Conservation (phyloP, 2,113 vertebrate genomes). For the Electrona antarctica region DNA sequence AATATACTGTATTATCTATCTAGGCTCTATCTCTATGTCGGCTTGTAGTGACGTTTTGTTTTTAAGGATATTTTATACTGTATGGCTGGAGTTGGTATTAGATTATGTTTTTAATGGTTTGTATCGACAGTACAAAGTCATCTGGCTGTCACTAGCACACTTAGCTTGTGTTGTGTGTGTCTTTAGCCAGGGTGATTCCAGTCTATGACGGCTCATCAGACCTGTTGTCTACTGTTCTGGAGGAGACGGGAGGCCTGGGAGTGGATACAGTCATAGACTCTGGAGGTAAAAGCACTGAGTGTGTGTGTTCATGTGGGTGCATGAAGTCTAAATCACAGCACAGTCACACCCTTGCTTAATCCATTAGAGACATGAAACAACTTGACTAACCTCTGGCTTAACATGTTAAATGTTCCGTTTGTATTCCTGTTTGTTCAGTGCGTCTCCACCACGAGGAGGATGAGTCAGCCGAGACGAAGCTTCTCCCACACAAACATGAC, state of each 20-base stretch:
- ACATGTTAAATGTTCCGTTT: neutral
- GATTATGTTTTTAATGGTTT: no score
- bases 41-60: neutral
- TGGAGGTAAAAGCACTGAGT: slow-evolving; percentile 80
- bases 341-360: no score
- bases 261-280: slow-evolving; percentile 90
- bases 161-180: slow-evolving; percentile 19
- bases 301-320: slow-evolving; percentile 4
- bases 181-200: slow-evolving; percentile 87
- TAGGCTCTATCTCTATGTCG: no score
- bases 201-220: slow-evolving; percentile 79
- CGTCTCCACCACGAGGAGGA: slow-evolving; percentile 80
- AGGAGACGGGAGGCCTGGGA: slow-evolving; percentile 95
- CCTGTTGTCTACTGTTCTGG: slow-evolving; percentile 86
- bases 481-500: slow-evolving; percentile 91
- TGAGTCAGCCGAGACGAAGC: slow-evolving; percentile 59
- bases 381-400: no score
- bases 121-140: no score
- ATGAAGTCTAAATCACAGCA: no score
- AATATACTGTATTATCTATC: no score
- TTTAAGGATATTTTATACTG: neutral
- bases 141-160: fast-evolving
- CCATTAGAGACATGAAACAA: no score
- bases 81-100: no score
- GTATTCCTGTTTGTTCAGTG: slow-evolving; percentile 72